phyloP scores from a whole-genome alignment of 2,797 vertebrate species.

The Lithobates pipiens region DNA sequence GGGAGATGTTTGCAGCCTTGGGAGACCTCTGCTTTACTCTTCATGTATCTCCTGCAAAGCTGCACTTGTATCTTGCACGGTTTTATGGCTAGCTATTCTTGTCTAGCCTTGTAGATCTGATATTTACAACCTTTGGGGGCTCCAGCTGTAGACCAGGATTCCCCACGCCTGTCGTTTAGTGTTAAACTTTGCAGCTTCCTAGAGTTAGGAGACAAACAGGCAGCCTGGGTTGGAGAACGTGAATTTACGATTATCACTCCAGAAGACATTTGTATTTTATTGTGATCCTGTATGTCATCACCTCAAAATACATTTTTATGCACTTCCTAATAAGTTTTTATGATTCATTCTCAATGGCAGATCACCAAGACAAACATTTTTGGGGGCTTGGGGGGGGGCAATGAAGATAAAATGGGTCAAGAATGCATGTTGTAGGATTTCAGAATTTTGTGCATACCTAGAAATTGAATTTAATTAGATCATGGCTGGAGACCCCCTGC shows the following conservation, averaged over 20 bases:
- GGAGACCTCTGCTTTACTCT: conserved; percentile 11
- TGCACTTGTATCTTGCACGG: not conserved
- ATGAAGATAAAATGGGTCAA: conserved; percentile 53
- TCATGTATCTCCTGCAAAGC: conserved; percentile 14
- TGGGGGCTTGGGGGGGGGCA: conserved; percentile 60
- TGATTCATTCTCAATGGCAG: conserved; percentile 78
- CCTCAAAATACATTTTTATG: conserved; percentile 75
- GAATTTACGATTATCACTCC: conserved; percentile 68
- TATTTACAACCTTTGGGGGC: conserved; percentile 54
- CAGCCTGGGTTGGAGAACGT: conserved; percentile 64
- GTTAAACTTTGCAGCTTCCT: conserved; percentile 62
- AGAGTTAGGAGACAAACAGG: conserved; percentile 67
- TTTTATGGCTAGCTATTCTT: conserved; percentile 5
- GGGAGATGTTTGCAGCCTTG: conserved; percentile 21
- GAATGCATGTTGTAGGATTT: conserved; percentile 37
- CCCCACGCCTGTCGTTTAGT: conserved; percentile 50
- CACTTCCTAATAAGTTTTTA: conserved; percentile 75
- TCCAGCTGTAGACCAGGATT: conserved; percentile 37
- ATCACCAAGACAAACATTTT: conserved; percentile 75
- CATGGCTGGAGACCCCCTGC: conserved; percentile 8
- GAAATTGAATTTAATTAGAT: conserved; percentile 26
- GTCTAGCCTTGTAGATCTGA: conserved; percentile 1
- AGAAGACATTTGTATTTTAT: conserved; percentile 75
- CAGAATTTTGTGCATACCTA: conserved; percentile 37
- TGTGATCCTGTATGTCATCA: conserved; percentile 74